phyloP scores from a whole-genome alignment of 2,113 vertebrate genomes.

The Xerus inauris region DNA sequence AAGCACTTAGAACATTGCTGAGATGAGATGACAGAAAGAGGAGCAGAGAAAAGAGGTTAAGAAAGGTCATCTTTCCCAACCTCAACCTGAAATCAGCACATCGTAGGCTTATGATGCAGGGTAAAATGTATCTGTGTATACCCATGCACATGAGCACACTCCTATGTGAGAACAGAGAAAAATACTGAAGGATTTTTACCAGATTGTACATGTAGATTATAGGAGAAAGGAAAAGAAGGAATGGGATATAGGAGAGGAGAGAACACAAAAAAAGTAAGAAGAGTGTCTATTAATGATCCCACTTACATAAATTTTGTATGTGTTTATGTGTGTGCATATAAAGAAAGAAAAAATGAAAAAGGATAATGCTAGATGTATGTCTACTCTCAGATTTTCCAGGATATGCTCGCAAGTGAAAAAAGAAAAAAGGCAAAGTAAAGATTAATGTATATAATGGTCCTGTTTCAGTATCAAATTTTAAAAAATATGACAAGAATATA shows the following conservation, averaged over 20 bases:
- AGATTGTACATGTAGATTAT: background rate
- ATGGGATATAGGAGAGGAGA: background rate
- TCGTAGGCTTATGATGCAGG: background rate
- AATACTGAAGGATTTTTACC: background rate
- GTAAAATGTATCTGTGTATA: background rate
- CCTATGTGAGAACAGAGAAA: background rate
- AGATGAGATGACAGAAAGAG: background rate
- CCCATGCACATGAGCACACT: fast-evolving
- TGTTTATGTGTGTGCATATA: background rate
- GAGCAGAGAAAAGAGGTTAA: background rate
- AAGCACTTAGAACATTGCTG: background rate
- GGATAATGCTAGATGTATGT: background rate
- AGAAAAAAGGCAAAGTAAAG: background rate
- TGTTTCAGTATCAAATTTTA: background rate
- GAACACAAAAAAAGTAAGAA: too few relatives aligned
- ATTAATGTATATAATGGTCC: background rate
- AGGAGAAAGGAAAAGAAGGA: background rate
- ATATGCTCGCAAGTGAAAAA: background rate
- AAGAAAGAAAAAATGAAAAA: background rate
- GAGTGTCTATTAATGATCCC: background rate
- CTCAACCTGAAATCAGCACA: background rate
- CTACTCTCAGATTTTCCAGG: background rate
- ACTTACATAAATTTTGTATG: background rate
- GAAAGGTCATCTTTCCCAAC: background rate
- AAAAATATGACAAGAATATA: background rate